phyloP scores from a whole-genome alignment of 2,888 invertebrate species.

The Nephrocerus scutellatus region DNA sequence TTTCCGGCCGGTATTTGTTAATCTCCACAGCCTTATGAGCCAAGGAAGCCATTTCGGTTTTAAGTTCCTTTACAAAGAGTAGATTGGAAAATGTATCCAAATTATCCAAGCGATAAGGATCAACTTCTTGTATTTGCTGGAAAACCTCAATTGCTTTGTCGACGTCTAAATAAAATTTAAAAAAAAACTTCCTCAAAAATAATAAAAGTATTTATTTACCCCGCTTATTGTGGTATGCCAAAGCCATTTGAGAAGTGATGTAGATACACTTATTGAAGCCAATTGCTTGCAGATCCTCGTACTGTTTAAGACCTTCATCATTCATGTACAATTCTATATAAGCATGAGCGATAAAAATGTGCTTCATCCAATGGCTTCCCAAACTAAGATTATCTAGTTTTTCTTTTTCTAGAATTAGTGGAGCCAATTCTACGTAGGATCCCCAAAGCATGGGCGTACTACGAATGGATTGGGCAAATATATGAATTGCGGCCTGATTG shows the following conservation, averaged over 20 bases:
- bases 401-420: slow-evolving; percentile 75
- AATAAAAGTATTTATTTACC: slow-evolving; percentile 50
- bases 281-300: slow-evolving; percentile 63
- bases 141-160: slow-evolving; percentile 83
- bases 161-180: slow-evolving; percentile 57
- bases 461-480: slow-evolving; percentile 71
- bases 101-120: slow-evolving; percentile 91
- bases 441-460: slow-evolving; percentile 86
- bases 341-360: slow-evolving; percentile 84
- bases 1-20: slow-evolving; percentile 95
- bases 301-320: slow-evolving; percentile 81
- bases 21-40: slow-evolving; percentile 90
- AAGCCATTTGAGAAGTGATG: slow-evolving; percentile 84
- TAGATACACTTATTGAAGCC: slow-evolving; percentile 87
- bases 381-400: slow-evolving; percentile 59
- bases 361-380: slow-evolving; percentile 91
- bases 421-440: slow-evolving; percentile 87
- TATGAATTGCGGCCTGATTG: slow-evolving; percentile 66
- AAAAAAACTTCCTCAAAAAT: background rate
- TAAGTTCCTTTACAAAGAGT: slow-evolving; percentile 86
- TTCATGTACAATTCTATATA: slow-evolving; percentile 84
- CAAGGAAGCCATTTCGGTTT: slow-evolving; percentile 83
- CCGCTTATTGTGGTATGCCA: slow-evolving; percentile 86
- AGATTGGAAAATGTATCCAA: slow-evolving; percentile 96
- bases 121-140: slow-evolving; percentile 70